Evolutionary conservation across 1,140 invertebrate genomes (phyloP).

Genomic region (Subanguina moxae): DNA sequence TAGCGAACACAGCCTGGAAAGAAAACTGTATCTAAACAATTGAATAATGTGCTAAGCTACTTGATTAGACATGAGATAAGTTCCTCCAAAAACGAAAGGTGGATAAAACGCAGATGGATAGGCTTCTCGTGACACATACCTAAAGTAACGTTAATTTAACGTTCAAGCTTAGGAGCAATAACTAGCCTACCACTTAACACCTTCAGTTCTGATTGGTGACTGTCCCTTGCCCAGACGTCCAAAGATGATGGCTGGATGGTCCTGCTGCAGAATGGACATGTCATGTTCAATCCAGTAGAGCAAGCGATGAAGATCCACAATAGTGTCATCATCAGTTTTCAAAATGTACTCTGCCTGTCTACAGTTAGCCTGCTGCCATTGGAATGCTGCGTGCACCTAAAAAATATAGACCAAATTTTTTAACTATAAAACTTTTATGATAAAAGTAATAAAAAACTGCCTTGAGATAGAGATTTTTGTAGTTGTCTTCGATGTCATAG

Average conservation of each 20-base stretch:
- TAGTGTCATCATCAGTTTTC: constrained; percentile 33
- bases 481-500: constrained; percentile 30
- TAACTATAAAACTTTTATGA: no score
- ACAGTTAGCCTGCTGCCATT: constrained; percentile 30
- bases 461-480: constrained; percentile 31
- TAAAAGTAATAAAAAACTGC: no score
- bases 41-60: no score
- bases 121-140: not conserved
- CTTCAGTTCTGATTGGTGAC: not conserved
- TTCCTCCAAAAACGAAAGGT: not conserved
- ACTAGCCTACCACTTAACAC: not conserved
- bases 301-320: constrained; percentile 19
- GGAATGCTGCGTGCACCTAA: constrained; percentile 21
- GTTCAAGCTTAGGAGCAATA: not conserved
- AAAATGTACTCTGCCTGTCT: constrained; percentile 18
- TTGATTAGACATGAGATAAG: not conserved
- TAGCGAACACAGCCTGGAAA: no score
- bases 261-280: not conserved
- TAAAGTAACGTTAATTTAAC: not conserved
- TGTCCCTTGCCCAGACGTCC: not conserved
- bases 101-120: not conserved
- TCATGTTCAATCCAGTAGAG: constrained; percentile 16
- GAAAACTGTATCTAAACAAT: no score
- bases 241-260: not conserved
- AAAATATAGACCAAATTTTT: not conserved